Evolutionary conservation across 2,113 vertebrate species (phyloP), one percentile per base, ranked within the genome.

Genomic region (Nanorana parkeri): DNA sequence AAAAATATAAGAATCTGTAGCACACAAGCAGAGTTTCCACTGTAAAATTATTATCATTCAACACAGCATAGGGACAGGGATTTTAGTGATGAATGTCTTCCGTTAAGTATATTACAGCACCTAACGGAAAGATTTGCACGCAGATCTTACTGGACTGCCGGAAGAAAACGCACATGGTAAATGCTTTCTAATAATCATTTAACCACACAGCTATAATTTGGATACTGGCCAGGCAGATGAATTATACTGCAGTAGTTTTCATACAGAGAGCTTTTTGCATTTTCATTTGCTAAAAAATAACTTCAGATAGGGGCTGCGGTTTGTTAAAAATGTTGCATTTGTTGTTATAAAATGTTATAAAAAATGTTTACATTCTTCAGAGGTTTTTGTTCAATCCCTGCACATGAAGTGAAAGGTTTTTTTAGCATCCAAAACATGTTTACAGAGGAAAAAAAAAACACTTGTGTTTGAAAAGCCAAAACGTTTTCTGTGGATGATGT

Each of bases 121-220:
- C 77, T 68, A 78, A 68, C 58, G 76, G 19, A 51, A 68, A 78
- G 51, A 78, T 67, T 68, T 67, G 20, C 77, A 23, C 58, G 28
- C 51, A 55, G 51, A 78, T 78, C 68, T 55, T 24, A 78, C 63
- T 36, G 47, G 26, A 17, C 52, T 78, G 51, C 54, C 64, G 28
- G 51, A 56, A 68, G 55, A 23, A 77, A 78, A 55, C 32, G 47
- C 28, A 78, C 77, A 51, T 29, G 24, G 32, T 68, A 78, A 26
- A 78, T 78, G 64, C 26, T 36, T 78, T 52, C 41, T 58, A 55
- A 78, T 78, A 78, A 78, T 67, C 21, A 16, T 78, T 78, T 68
- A 68, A 67, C 64, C 51, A 58, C 64, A 78, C 26, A 67, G 77
- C 47, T 78, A 58, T 78, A 78, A 68, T 68, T 78, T 78, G 64